A percentile compares a stretch with the other conserved stretches of the same genome.
phyloP scores from a whole-genome alignment of 2,888 invertebrate genomes.

The Sarcophaga subvicina region DNA sequence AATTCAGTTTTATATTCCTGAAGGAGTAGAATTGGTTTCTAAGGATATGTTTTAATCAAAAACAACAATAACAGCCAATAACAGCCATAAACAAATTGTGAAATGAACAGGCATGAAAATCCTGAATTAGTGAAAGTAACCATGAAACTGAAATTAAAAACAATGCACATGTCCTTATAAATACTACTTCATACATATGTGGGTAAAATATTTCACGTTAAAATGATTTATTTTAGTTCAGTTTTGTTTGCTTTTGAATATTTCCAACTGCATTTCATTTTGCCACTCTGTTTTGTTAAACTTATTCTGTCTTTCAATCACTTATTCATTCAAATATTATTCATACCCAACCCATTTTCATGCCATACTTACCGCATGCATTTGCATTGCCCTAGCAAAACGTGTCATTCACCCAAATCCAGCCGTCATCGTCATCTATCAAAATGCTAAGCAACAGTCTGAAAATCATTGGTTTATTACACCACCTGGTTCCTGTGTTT shows the following conservation, averaged over 20 bases:
- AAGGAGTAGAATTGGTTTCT: slow-evolving; percentile 30
- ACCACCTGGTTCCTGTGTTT: slow-evolving; percentile 67
- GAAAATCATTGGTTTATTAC: slow-evolving; percentile 34
- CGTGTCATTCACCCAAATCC: background rate
- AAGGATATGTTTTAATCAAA: slow-evolving; percentile 31
- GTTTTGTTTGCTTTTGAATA: background rate
- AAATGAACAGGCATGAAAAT: slow-evolving; percentile 47
- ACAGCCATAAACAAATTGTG: slow-evolving; percentile 1
- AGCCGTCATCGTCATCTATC: background rate
- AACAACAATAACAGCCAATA: background rate
- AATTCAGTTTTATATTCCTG: background rate
- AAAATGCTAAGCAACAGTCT: slow-evolving; percentile 39
- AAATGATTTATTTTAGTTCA: too few relatives aligned
- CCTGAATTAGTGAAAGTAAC: slow-evolving; percentile 22
- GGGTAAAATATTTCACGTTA: too few relatives aligned
- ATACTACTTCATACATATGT: background rate
- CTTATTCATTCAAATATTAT: too few relatives aligned
- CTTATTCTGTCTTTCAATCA: too few relatives aligned
- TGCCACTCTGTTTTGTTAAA: slow-evolving; percentile 30
- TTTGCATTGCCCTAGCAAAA: slow-evolving; percentile 12
- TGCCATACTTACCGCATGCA: background rate
- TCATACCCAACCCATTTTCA: background rate
- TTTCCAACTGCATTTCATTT: slow-evolving; percentile 20
- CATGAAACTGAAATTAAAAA: slow-evolving; percentile 4
- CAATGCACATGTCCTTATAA: background rate